Evolutionary conservation across 2,797 vertebrate species (phyloP), one percentile per base, ranked within the genome.

Genomic region (Acanthurus lineatus): DNA sequence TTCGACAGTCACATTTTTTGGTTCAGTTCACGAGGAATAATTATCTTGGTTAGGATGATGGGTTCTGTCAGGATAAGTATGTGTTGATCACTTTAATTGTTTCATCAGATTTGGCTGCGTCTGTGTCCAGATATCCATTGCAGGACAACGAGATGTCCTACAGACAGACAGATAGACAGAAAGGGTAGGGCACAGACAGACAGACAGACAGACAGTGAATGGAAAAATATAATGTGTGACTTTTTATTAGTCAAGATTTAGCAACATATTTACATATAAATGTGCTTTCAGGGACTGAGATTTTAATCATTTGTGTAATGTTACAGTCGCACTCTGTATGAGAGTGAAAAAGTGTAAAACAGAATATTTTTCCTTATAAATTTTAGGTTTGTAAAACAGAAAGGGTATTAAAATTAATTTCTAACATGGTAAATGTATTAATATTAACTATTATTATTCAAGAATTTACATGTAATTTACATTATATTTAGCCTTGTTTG

Each of bases 121-220:
- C 86, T 84, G 85, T 89, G 89, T 94, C 93, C 89, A 89, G 84
- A 89, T 86, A 74, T 90, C 90, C 91, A 89, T 53, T 87, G 82
- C 81, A 79, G 83, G 84, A 92, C 86, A 86, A 78, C 85, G 59
- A 90, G 90, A 81, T 84, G 85, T 91, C 92, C 94, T 94, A 80
- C 1, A 87, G 58, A 83, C 57, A 82, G 14, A 80, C 47, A 71
- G 51, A 44, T 69, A 66, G 57, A 53, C 54, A 40, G 14, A 25
- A 10, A 40, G 47, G 14, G 65, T n/a, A 5, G 25, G 35, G 45
- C 14, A 65, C 10, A 75, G 17, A 69, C 35, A 73, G 52, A 52
- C 5, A 52, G 10, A 72, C 0, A 6, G 38, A 3, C 5, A 52
- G 10, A 72, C 0, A 6, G 38, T 3, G 38, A 9, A 40, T 40